Conservation (phyloP, 2,797 vertebrate genomes). For the Sebastes vulpes region DNA sequence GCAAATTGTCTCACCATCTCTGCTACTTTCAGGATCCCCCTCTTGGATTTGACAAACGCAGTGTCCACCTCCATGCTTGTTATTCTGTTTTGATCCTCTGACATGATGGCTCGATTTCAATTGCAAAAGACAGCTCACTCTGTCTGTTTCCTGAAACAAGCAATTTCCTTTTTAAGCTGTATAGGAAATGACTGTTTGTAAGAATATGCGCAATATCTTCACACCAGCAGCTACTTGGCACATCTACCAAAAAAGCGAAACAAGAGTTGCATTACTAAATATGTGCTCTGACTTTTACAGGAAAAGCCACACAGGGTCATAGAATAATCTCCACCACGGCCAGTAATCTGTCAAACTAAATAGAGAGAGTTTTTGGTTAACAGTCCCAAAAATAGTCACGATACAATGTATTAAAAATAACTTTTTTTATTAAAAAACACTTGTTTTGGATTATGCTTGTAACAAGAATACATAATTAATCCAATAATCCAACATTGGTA, state of each 20-base stretch:
- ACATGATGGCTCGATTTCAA: slow-evolving; percentile 10
- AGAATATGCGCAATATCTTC: not conserved
- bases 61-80: slow-evolving; percentile 58
- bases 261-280: not conserved
- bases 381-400: not conserved
- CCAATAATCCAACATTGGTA: not conserved
- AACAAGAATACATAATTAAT: not conserved
- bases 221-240: not conserved
- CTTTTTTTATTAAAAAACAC: not conserved
- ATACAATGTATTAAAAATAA: not conserved
- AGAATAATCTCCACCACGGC: not conserved
- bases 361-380: not conserved
- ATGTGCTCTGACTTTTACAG: not conserved
- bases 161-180: slow-evolving; percentile 41
- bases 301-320: not conserved
- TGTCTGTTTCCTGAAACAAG: slow-evolving; percentile 65
- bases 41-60: slow-evolving; percentile 73
- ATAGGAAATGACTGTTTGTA: slow-evolving; percentile 61
- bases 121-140: not conserved
- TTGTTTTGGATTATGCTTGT: not conserved
- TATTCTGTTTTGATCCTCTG: not conserved
- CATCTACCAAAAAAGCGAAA: not conserved
- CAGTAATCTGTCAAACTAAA: not conserved
- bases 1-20: slow-evolving; percentile 75
- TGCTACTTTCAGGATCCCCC: slow-evolving; percentile 76